Conservation (phyloP, 2,113 vertebrate species). For the Neomonachus schauinslandi region DNA sequence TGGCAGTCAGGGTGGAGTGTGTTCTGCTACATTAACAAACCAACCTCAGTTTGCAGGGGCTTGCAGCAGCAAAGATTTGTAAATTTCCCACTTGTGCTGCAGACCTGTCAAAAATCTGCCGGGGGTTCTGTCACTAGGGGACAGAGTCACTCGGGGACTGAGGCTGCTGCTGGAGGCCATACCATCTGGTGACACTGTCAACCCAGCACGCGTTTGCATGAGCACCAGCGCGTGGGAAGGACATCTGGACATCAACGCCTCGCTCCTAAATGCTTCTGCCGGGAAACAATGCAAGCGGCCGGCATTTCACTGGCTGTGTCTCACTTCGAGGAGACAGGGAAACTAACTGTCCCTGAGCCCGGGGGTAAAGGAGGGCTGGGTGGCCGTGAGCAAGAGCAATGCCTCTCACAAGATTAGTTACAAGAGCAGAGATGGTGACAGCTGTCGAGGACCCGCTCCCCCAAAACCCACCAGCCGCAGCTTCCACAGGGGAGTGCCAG, state of each 20-base stretch:
- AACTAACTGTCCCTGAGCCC: not conserved
- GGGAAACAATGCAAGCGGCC: not conserved
- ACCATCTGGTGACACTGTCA: not conserved
- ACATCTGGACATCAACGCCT: rapidly evolving
- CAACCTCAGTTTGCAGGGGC: not conserved
- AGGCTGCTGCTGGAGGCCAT: not conserved
- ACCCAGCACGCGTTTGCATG: not conserved
- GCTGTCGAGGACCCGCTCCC: no score
- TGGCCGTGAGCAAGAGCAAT: not conserved
- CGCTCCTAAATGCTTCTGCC: not conserved
- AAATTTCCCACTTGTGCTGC: not conserved
- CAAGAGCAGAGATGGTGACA: not conserved
- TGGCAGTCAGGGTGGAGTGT: not conserved
- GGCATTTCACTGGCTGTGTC: not conserved
- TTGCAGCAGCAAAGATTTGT: not conserved
- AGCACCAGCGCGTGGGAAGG: not conserved
- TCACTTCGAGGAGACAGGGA: not conserved
- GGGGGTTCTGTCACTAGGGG: not conserved
- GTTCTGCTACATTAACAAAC: not conserved
- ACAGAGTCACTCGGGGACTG: not conserved
- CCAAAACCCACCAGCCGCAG: not conserved
- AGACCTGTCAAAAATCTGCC: not conserved
- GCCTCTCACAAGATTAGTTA: not conserved
- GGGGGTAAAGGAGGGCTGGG: not conserved
- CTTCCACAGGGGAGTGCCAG: not conserved